Evolutionary conservation across 2,113 vertebrate genomes (phyloP).

Genomic region (Ascaphus truei): DNA sequence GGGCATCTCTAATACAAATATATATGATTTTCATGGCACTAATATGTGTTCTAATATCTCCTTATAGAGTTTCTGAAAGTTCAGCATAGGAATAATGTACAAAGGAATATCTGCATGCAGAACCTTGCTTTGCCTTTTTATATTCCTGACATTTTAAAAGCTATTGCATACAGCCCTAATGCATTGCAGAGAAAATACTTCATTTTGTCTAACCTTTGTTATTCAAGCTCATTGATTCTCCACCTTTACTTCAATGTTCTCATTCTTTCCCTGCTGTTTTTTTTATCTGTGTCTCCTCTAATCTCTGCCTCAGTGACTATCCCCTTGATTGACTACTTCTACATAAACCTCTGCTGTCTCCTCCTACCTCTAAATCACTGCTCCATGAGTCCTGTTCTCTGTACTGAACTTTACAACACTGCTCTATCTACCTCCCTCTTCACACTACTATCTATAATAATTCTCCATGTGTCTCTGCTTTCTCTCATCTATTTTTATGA

Average conservation of each 20-base stretch:
- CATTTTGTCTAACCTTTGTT: conserved; percentile 38
- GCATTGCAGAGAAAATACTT: conserved; percentile 35
- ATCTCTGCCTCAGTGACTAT: conserved; percentile 21
- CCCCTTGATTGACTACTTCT: conserved; percentile 24
- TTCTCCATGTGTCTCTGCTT: background rate
- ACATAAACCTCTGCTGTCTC: background rate
- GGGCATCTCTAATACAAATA: conserved; percentile 1
- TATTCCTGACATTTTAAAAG: conserved; percentile 38
- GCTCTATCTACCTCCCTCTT: background rate
- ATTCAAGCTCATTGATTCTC: conserved; percentile 37
- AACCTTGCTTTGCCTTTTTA: conserved; percentile 16
- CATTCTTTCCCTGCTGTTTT: conserved; percentile 15
- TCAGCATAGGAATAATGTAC: conserved; percentile 23
- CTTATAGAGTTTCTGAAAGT: conserved; percentile 17
- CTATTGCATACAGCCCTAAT: conserved; percentile 15
- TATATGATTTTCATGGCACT: conserved; percentile 4
- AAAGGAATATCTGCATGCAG: conserved; percentile 3
- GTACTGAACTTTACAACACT: conserved; percentile 15
- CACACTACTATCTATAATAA: background rate
- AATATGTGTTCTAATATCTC: background rate
- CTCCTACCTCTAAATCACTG: conserved; percentile 15
- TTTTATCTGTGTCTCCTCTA: conserved; percentile 26
- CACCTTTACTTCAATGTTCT: conserved; percentile 23
- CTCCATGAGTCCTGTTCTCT: conserved; percentile 22
- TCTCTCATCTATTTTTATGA: background rate